A percentile compares a stretch with the other conserved stretches of the same genome.
phyloP scores from a whole-genome alignment of 2,113 vertebrate species.

The Phasianus colchicus region DNA sequence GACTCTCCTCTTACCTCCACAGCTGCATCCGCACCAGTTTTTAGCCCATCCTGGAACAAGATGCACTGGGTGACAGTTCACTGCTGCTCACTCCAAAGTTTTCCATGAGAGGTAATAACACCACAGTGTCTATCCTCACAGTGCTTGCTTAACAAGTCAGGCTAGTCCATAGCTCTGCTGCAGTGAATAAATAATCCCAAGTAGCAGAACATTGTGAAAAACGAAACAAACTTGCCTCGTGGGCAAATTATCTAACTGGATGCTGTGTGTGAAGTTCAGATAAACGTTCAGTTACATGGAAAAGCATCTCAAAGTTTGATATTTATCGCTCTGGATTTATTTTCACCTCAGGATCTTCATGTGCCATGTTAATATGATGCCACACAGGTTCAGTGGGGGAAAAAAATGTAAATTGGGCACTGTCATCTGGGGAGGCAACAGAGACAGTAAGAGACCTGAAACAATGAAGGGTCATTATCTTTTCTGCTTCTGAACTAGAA shows the following conservation, averaged over 20 bases:
- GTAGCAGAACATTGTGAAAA: conserved; percentile 62
- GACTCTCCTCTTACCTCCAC: conserved; percentile 55
- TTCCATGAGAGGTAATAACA: conserved; percentile 1
- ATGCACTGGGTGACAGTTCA: neutral
- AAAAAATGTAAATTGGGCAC: neutral
- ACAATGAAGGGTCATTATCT: conserved; percentile 16
- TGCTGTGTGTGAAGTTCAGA: conserved; percentile 50
- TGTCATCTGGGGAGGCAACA: neutral
- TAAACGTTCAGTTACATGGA: conserved; percentile 45
- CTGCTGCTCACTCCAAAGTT: conserved; percentile 10
- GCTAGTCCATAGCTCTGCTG: conserved; percentile 43
- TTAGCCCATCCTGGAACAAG: conserved; percentile 11
- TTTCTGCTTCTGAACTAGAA: conserved; percentile 40
- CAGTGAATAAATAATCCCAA: conserved; percentile 68
- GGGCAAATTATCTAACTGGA: conserved; percentile 66
- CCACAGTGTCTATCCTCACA: conserved; percentile 15
- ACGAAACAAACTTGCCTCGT: conserved; percentile 35
- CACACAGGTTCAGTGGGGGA: conserved; percentile 1
- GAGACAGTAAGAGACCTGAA: neutral
- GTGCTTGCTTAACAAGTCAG: conserved; percentile 36
- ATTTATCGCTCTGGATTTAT: conserved; percentile 61
- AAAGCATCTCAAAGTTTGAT: conserved; percentile 32
- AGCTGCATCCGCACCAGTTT: conserved; percentile 12
- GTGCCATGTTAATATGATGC: neutral
- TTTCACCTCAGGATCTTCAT: conserved; percentile 62